These are phyloP conservation scores for Trematomus loennbergii DNA, from an alignment of 2,113 vertebrate species.

Conservation along the genomic window DNA sequence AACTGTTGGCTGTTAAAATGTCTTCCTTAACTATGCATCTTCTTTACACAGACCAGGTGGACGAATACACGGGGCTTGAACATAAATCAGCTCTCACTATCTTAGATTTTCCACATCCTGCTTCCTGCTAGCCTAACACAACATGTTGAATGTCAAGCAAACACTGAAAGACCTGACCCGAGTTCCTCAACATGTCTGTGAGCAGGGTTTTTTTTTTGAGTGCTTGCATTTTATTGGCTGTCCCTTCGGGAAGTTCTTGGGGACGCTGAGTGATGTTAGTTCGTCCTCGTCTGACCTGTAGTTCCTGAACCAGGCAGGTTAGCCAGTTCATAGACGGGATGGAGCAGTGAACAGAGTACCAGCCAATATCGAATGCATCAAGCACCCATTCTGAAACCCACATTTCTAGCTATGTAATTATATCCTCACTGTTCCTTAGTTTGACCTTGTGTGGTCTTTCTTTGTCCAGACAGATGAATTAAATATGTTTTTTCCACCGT, in stretches of 20 bases:
- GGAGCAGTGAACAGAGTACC: conserved; percentile 26
- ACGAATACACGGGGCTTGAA: conserved; percentile 3
- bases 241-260: conserved; percentile 34
- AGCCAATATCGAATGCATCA: conserved; percentile 24
- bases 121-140: conserved; percentile 54
- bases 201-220: conserved; percentile 14
- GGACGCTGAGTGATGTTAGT: conserved; percentile 37
- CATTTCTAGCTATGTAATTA: conserved; percentile 19
- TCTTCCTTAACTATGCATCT: conserved; percentile 24
- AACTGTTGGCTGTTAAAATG: conserved; percentile 45
- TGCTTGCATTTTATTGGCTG: conserved; percentile 40
- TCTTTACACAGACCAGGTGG: conserved; percentile 63
- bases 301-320: conserved; percentile 46
- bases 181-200: conserved; percentile 25
- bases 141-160: conserved; percentile 43
- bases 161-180: conserved; percentile 28
- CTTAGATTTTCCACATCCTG: conserved; percentile 61
- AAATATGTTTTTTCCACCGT: conserved; percentile 53
- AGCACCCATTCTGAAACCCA: conserved; percentile 24
- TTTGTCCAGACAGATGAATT: conserved; percentile 47
- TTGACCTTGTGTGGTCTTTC: conserved; percentile 41
- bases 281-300: conserved; percentile 64
- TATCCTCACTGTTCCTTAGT: conserved; percentile 39
- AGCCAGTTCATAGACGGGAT: conserved; percentile 28
- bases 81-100: conserved; percentile 56